These are phyloP conservation scores for Arnoldichthys spilopterus DNA, from an alignment of 2,797 vertebrate genomes.

Conservation along the genomic window DNA sequence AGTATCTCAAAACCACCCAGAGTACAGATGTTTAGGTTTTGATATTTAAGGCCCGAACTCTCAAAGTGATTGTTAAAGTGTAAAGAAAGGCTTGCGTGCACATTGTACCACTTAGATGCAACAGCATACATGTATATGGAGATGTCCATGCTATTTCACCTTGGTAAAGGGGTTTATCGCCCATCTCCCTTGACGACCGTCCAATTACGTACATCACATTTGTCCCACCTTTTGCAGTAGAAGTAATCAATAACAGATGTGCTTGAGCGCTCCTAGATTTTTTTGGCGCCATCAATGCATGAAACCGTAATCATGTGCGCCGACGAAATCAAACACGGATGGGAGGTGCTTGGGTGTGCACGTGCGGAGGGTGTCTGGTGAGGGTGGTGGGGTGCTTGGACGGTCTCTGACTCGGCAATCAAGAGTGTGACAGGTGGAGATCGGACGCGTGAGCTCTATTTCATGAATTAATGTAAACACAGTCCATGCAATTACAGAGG, in stretches of 20 bases:
- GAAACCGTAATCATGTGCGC: constrained; percentile 97
- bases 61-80: no score
- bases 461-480: constrained; percentile 98
- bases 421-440: constrained; percentile 94
- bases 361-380: constrained; percentile 70
- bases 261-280: constrained; percentile 98
- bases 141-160: constrained; percentile 63
- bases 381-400: constrained; percentile 75
- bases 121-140: not conserved
- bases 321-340: constrained; percentile 87
- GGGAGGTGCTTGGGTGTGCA: constrained; percentile 54
- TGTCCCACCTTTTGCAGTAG: constrained; percentile 96
- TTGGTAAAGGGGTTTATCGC: constrained; percentile 79
- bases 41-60: not conserved
- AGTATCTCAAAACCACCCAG: no score
- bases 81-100: not conserved
- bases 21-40: no score
- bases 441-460: constrained; percentile 83
- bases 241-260: constrained; percentile 99
- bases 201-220: constrained; percentile 98
- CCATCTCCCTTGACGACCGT: constrained; percentile 93
- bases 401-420: constrained; percentile 87
- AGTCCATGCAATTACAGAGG: constrained; percentile 82
- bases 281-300: constrained; percentile 97
- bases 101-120: no score